A percentile compares a stretch with the other conserved stretches of the same genome.
Conservation (phyloP, 2,797 vertebrate species). For the Pantherophis alleghaniensis region DNA sequence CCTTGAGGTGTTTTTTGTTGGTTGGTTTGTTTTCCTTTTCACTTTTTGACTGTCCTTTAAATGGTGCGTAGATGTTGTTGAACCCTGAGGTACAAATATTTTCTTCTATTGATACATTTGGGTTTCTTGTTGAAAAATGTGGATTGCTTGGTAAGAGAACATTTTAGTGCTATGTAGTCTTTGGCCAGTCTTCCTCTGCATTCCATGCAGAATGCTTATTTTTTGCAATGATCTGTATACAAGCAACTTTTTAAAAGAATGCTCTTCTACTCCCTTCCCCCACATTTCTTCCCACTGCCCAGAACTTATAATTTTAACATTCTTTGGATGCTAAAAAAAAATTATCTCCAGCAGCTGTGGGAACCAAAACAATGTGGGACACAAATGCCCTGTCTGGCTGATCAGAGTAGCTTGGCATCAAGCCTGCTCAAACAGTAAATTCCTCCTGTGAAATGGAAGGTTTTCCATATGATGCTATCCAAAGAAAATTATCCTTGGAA, state of each 20-base stretch:
- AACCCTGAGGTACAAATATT: not conserved
- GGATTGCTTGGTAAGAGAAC: not conserved
- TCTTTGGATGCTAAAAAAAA: constrained; percentile 54
- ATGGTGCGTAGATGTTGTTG: not conserved
- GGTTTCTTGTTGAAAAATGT: not conserved
- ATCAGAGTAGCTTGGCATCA: constrained; percentile 71
- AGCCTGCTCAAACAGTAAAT: constrained; percentile 65
- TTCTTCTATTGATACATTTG: not conserved
- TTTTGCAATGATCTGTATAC: constrained; percentile 18
- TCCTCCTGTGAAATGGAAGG: constrained; percentile 38
- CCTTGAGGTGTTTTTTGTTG: no score
- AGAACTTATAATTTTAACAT: constrained; percentile 55
- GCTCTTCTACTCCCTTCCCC: constrained; percentile 18
- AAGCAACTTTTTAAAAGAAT: not conserved
- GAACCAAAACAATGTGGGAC: constrained; percentile 75
- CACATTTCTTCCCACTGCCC: constrained; percentile 44
- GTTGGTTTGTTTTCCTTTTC: not conserved
- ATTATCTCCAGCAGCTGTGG: constrained; percentile 62
- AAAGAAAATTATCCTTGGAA: constrained; percentile 34
- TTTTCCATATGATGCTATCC: constrained; percentile 8
- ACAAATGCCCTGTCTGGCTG: constrained; percentile 76
- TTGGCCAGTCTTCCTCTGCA: not conserved
- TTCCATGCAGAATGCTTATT: not conserved
- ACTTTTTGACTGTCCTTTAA: not conserved
- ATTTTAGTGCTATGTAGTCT: not conserved